Evolutionary conservation across 2,888 invertebrate species (phyloP).

Genomic region (Thelaira solivaga): DNA sequence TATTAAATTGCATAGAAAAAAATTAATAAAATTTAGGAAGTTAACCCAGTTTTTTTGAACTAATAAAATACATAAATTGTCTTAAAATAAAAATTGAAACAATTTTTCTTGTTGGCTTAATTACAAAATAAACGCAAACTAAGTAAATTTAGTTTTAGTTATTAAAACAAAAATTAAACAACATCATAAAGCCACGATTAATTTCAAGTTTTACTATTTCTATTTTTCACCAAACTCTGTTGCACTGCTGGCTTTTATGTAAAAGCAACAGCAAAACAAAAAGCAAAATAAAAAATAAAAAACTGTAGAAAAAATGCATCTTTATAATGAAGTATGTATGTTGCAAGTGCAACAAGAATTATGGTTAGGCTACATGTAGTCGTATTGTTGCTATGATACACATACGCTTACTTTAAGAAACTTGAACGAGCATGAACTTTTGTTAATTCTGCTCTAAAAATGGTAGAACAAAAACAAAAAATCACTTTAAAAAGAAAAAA

Average conservation of each 20-base stretch:
- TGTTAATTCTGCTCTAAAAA: slow-evolving; percentile 39
- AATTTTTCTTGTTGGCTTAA: slow-evolving; percentile 36
- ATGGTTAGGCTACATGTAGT: slow-evolving; percentile 20
- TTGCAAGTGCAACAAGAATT: slow-evolving; percentile 46
- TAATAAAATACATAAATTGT: not conserved
- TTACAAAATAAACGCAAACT: slow-evolving; percentile 45
- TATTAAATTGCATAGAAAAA: slow-evolving; percentile 17
- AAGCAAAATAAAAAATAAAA: too few relatives aligned
- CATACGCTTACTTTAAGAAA: slow-evolving; percentile 37
- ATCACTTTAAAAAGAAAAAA: slow-evolving; percentile 12
- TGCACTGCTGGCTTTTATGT: not conserved
- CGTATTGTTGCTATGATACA: slow-evolving; percentile 6
- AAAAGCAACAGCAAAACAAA: not conserved
- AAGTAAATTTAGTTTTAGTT: not conserved
- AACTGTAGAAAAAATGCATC: slow-evolving; percentile 35
- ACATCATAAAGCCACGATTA: slow-evolving; percentile 22
- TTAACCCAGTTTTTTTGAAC: slow-evolving; percentile 48
- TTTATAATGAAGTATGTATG: slow-evolving; percentile 6
- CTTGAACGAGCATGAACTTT: slow-evolving; percentile 67
- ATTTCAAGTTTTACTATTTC: slow-evolving; percentile 8
- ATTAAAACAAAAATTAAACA: slow-evolving; percentile 13
- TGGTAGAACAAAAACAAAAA: not conserved
- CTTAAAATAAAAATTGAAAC: not conserved
- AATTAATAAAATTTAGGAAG: slow-evolving; percentile 25
- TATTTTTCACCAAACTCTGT: not conserved